Evolutionary conservation across 2,888 invertebrate genomes (phyloP).

Genomic region (Lycia hirtaria): DNA sequence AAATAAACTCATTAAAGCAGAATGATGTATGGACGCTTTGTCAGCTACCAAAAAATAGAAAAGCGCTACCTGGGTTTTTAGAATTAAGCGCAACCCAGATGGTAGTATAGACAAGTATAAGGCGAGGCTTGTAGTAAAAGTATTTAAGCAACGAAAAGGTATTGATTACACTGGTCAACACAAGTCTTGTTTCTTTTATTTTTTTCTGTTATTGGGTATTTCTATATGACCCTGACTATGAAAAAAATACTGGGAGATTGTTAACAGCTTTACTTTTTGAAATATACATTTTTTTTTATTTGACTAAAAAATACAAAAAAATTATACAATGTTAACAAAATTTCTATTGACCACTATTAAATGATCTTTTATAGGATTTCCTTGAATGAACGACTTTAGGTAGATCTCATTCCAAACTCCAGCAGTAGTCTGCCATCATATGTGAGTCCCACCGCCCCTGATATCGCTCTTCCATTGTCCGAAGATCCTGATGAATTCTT

Average conservation of each 20-base stretch:
- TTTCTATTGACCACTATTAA: not conserved
- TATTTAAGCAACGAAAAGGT: too few relatives aligned
- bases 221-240: not conserved
- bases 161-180: too few relatives aligned
- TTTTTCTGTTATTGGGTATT: not conserved
- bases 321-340: not conserved
- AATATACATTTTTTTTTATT: too few relatives aligned
- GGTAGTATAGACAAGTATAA: too few relatives aligned
- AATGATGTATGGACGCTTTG: too few relatives aligned
- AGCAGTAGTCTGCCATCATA: not conserved
- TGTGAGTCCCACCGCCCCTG: not conserved
- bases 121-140: too few relatives aligned
- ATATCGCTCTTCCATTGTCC: not conserved
- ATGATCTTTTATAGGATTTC: not conserved
- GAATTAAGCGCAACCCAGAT: too few relatives aligned
- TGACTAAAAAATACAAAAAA: not conserved
- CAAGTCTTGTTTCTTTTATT: too few relatives aligned
- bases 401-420: not conserved
- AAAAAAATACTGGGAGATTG: not conserved
- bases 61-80: too few relatives aligned
- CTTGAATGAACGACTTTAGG: not conserved
- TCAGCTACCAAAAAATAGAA: too few relatives aligned
- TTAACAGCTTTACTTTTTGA: not conserved
- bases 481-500: not conserved
- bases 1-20: too few relatives aligned